Conservation (phyloP, 2,888 invertebrate species). For the Geotrupes spiniger region DNA sequence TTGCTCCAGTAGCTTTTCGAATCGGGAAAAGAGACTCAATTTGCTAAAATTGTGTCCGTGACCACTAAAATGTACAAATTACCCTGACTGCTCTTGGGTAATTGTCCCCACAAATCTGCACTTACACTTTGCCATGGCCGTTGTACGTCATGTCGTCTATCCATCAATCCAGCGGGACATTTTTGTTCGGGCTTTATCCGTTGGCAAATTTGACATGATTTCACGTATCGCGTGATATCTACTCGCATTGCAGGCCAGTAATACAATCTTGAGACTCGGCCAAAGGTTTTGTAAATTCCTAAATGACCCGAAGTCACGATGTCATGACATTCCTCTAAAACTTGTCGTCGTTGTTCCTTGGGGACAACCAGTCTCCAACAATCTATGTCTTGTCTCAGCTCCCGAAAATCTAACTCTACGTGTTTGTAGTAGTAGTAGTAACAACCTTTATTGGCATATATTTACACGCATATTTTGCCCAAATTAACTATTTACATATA, state of each 20-base stretch:
- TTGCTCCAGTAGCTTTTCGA: constrained; percentile 9
- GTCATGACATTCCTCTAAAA: constrained; percentile 21
- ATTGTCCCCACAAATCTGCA: constrained; percentile 24
- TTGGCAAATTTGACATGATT: constrained; percentile 11
- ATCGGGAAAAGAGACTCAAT: constrained; percentile 17
- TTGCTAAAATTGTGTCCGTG: constrained; percentile 23
- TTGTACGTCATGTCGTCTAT: background rate
- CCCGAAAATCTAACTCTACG: too few species aligned
- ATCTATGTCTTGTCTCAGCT: background rate
- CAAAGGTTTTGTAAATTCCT: constrained; percentile 29
- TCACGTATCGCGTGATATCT: constrained; percentile 14
- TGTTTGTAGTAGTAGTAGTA: too few species aligned
- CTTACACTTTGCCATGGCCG: constrained; percentile 22
- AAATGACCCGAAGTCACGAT: constrained; percentile 32
- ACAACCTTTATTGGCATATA: too few species aligned
- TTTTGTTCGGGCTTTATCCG: constrained; percentile 19
- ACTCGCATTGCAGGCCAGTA: constrained; percentile 34
- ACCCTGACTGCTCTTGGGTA: constrained; percentile 17
- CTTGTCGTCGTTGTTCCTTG: constrained; percentile 12
- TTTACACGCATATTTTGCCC: too few species aligned
- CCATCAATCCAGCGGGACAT: too few species aligned
- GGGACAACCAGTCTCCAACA: constrained; percentile 22
- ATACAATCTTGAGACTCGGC: constrained; percentile 21
- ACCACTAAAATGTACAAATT: constrained; percentile 23
- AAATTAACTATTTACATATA: too few species aligned